Percentiles rank a stretch among this genome's conserved stretches.
These are phyloP conservation scores for Drosophila mulleri DNA, from an alignment of 2,888 invertebrate genomes.

Conservation along the genomic window DNA sequence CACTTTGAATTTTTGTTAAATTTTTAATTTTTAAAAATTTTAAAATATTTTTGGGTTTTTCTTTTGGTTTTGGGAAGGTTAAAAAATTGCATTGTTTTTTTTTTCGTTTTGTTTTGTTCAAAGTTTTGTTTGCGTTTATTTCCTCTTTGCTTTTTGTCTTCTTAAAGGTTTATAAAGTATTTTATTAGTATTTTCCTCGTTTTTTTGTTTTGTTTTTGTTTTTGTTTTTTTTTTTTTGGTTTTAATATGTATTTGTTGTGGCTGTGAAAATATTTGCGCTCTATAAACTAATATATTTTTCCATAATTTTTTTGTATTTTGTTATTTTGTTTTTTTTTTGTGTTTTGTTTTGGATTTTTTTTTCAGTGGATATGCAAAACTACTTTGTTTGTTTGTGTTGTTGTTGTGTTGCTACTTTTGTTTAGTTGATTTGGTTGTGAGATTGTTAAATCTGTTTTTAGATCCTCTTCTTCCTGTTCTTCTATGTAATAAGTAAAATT, in stretches of 20 bases:
- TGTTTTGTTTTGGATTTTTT: slow-evolving; percentile 31
- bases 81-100: slow-evolving; percentile 59
- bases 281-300: slow-evolving; percentile 72
- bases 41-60: slow-evolving; percentile 17
- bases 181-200: slow-evolving; percentile 20
- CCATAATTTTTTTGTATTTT: slow-evolving; percentile 50
- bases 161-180: slow-evolving; percentile 59
- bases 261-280: slow-evolving; percentile 69
- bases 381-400: slow-evolving; percentile 77
- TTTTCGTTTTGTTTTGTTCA: slow-evolving; percentile 20
- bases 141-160: slow-evolving; percentile 11
- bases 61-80: slow-evolving; percentile 79
- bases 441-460: slow-evolving; percentile 24
- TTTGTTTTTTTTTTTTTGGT: slow-evolving; percentile 39
- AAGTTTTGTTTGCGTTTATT: slow-evolving; percentile 22
- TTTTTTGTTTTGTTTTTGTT: slow-evolving; percentile 20
- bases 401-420: slow-evolving; percentile 72
- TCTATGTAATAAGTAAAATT: slow-evolving; percentile 48
- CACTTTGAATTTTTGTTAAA: neutral
- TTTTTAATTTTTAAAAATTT: slow-evolving; percentile 8
- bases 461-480: slow-evolving; percentile 20
- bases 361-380: slow-evolving; percentile 82
- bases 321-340: slow-evolving; percentile 22
- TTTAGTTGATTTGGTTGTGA: slow-evolving; percentile 61
- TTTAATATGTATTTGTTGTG: slow-evolving; percentile 54